Conservation (phyloP, 2,888 invertebrate species). For the Netelia inedita region DNA sequence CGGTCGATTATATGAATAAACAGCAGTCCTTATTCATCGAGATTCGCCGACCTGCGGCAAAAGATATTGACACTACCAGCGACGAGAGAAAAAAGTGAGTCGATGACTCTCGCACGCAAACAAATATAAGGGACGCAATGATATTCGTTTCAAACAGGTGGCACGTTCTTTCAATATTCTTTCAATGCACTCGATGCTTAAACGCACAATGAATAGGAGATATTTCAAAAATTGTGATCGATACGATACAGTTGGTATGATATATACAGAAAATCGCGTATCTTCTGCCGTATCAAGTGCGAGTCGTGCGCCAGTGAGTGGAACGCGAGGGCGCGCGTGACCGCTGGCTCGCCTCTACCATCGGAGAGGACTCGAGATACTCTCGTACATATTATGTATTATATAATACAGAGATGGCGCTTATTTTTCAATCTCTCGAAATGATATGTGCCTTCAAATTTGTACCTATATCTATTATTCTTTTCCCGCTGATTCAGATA, state of each 20-base stretch:
- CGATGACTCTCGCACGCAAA: not conserved
- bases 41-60: not conserved
- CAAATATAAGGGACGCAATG: not conserved
- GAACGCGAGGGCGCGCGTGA: not conserved
- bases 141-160: not conserved
- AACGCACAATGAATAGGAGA: too few relatives aligned
- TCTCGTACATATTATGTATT: not conserved
- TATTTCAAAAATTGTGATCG: too few relatives aligned
- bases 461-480: not conserved
- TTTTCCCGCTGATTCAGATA: conserved; percentile 69
- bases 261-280: too few relatives aligned
- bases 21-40: not conserved
- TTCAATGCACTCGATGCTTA: not conserved
- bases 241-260: not conserved
- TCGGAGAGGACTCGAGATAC: too few relatives aligned
- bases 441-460: not conserved
- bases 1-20: not conserved
- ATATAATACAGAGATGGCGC: not conserved
- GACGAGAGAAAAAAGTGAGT: conserved; percentile 1
- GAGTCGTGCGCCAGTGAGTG: too few relatives aligned
- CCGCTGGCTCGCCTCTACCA: not conserved
- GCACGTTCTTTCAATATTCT: not conserved
- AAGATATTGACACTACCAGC: not conserved
- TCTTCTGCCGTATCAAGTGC: too few relatives aligned
- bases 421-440: not conserved